Evolutionary conservation across 2,797 vertebrate genomes (phyloP), one percentile per base, ranked within the genome.

Genomic region (Diplodus puntazzo): DNA sequence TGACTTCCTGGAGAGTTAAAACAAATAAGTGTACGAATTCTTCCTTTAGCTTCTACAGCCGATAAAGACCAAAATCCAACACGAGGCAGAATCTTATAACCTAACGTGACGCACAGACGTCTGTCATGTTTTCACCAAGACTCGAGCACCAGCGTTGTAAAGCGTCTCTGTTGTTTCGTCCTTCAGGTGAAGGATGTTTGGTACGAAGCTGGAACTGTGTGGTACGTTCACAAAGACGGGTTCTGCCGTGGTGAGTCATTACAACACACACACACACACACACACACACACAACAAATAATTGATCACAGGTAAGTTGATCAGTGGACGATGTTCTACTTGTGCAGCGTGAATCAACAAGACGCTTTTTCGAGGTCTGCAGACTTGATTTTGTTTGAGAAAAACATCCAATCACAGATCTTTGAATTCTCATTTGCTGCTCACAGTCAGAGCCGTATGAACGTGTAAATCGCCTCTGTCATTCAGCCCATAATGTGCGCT

Each of bases 191-290:
- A 84, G 63, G 97, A 97, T 0, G 94, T 95, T 16, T 99, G 98
- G 98, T 99, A 98, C 0, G 97, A 98, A 79, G 96, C 96, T 0
- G 97, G 96, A 66, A 95, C 95, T 4, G 97, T 99, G 58, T 99
- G 98, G 98, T 97, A 95, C 3, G 42, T 95, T 23, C 95, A 96
- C 87, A 97, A 96, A 85, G 96, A 97, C 0, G 96, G 96, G 1
- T 98, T 96, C 75, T 86, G 81, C 0, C 95, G 95, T 0, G 98
- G 98, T 99, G 94, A 96, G 92, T 53, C 25, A 2, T 6, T 0
- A 39, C 34, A 10, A 27, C n/a, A 65, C 34, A 69, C 11, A 18
- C 42, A 20, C 55, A 74, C 62, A 59, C 45, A 49, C 43, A 20
- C 57, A 14, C 43, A 13, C 25, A 25, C 61, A n/a, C 55, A 74